phyloP scores from a whole-genome alignment of 1,140 invertebrate species.

The Heliconius hewitsoni region DNA sequence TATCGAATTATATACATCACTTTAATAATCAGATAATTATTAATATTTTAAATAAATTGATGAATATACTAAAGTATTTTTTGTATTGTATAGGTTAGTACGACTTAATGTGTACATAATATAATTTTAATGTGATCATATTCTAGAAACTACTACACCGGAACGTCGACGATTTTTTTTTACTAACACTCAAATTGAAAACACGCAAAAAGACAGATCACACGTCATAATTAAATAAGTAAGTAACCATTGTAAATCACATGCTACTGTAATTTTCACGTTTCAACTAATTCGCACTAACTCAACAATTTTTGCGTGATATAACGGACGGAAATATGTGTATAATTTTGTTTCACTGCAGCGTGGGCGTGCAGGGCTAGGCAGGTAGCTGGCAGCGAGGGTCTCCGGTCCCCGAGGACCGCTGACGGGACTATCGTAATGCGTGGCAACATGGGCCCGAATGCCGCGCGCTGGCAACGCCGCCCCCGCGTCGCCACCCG shows the following conservation, averaged over 20 bases:
- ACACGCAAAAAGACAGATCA: background rate
- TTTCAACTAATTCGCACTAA: background rate
- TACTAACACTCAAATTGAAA: background rate
- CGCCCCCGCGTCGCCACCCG: constrained; percentile 64
- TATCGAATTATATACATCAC: no score
- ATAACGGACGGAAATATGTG: background rate
- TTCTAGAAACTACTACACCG: constrained; percentile 5
- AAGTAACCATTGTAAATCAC: background rate
- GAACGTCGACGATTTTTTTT: background rate
- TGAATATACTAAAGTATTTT: background rate
- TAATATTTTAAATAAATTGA: no score
- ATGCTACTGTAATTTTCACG: constrained; percentile 5
- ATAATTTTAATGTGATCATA: background rate
- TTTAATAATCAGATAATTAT: no score
- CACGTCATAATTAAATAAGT: background rate
- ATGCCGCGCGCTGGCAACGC: constrained; percentile 69
- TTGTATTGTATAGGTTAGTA: background rate
- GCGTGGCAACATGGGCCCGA: constrained; percentile 63
- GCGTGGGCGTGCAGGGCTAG: background rate
- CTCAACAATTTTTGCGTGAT: background rate
- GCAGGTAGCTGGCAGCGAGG: background rate
- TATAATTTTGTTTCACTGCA: background rate
- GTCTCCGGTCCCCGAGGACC: constrained; percentile 49
- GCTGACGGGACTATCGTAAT: constrained; percentile 65
- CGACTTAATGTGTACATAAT: background rate